phyloP scores from a whole-genome alignment of 1,140 invertebrate species.

The Gryon sp. region DNA sequence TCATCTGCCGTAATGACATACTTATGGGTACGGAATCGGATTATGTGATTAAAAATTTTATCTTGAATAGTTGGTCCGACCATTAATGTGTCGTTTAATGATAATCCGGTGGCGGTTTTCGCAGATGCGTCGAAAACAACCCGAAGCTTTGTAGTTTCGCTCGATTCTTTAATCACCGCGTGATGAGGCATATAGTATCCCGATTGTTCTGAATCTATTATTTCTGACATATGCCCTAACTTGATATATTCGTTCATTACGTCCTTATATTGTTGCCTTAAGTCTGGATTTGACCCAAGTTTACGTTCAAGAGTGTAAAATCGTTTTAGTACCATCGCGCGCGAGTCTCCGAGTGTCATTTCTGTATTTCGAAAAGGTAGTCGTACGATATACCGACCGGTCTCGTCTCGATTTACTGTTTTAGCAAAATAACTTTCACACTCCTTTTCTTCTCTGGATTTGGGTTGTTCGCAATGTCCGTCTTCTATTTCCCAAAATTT shows the following conservation, averaged over 20 bases:
- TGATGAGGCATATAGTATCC: not conserved
- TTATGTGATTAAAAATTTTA: constrained; percentile 28
- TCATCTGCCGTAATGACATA: constrained; percentile 47
- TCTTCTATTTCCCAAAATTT: constrained; percentile 46
- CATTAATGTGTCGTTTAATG: constrained; percentile 66
- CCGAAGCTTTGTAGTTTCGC: not conserved
- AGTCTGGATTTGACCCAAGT: not conserved
- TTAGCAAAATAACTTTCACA: constrained; percentile 28
- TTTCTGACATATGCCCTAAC: not conserved
- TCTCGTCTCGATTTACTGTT: not conserved
- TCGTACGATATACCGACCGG: constrained; percentile 12
- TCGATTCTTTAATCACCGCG: not conserved
- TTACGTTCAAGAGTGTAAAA: not conserved
- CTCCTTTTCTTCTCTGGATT: not conserved
- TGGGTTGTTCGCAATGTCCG: not conserved
- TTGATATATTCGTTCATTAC: constrained; percentile 1
- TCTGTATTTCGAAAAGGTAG: constrained; percentile 15
- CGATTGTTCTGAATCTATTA: not conserved
- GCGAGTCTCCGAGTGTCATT: not conserved
- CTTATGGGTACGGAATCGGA: constrained; percentile 37
- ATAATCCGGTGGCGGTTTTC: constrained; percentile 48
- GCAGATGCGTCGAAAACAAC: constrained; percentile 55
- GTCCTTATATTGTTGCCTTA: not conserved
- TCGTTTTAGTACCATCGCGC: not conserved
- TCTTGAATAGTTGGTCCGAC: constrained; percentile 46